A percentile compares a stretch with the other conserved stretches of the same genome.
phyloP scores from a whole-genome alignment of 2,888 invertebrate species.

The Allophyes oxyacanthae region DNA sequence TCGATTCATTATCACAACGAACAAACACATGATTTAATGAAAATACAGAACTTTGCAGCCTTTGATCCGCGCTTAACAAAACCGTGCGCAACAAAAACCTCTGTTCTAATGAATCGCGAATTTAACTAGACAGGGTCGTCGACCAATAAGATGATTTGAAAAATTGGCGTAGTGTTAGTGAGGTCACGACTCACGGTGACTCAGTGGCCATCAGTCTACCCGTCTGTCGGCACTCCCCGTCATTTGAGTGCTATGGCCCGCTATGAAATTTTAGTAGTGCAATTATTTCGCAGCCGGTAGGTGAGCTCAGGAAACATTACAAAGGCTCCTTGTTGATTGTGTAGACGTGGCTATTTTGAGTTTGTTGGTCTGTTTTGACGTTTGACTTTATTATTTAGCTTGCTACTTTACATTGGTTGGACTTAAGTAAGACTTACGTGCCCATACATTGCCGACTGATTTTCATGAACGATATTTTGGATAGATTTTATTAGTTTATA shows the following conservation, averaged over 20 bases:
- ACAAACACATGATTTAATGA: no score
- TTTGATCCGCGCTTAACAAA: slow-evolving; percentile 7
- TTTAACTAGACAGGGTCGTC: slow-evolving; percentile 35
- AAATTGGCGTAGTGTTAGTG: slow-evolving; percentile 32
- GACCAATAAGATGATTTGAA: slow-evolving; percentile 37
- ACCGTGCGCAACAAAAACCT: slow-evolving; percentile 25
- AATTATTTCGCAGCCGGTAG: slow-evolving; percentile 33
- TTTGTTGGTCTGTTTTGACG: slow-evolving; percentile 14
- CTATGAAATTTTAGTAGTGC: slow-evolving; percentile 38
- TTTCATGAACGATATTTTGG: no score
- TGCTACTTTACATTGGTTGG: neutral
- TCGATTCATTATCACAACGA: no score
- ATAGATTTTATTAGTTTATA: no score
- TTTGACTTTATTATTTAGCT: neutral
- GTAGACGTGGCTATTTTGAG: slow-evolving; percentile 22
- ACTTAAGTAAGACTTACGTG: no score
- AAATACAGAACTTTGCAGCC: neutral
- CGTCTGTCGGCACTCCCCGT: slow-evolving; percentile 49
- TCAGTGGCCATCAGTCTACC: slow-evolving; percentile 45
- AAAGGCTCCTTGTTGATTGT: slow-evolving; percentile 35
- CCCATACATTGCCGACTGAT: no score
- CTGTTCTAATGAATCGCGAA: slow-evolving; percentile 22
- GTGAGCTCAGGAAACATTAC: slow-evolving; percentile 21
- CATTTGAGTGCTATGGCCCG: slow-evolving; percentile 36
- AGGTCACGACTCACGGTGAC: slow-evolving; percentile 50